Conservation (phyloP, 2,797 vertebrate species). For the Sparidentex hasta region DNA sequence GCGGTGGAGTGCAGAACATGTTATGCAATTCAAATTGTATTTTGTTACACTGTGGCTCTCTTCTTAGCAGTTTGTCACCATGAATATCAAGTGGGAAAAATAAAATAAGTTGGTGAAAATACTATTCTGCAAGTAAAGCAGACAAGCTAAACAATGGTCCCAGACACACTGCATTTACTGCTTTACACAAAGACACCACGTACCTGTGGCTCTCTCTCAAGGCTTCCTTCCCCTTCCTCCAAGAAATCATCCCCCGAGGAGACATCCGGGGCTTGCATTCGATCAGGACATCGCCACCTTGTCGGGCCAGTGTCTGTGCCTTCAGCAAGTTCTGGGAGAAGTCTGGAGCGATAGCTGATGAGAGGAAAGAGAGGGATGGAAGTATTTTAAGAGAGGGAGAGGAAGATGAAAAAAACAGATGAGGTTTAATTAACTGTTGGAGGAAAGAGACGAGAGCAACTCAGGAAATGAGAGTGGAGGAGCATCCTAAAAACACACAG, state of each 20-base stretch:
- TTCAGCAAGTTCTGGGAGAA: conserved; percentile 94
- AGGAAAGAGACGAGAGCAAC: conserved; percentile 18
- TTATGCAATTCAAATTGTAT: conserved; percentile 70
- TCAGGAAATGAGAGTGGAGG: conserved; percentile 29
- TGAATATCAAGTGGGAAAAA: conserved; percentile 69
- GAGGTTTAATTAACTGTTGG: conserved; percentile 36
- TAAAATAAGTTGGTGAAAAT: conserved; percentile 63
- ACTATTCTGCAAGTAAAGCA: conserved; percentile 36
- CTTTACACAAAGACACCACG: conserved; percentile 41
- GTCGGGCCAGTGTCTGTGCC: conserved; percentile 91
- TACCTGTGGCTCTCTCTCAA: conserved; percentile 95
- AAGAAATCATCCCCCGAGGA: conserved; percentile 93
- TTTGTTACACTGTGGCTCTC: conserved; percentile 63
- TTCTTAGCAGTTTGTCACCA: conserved; percentile 67
- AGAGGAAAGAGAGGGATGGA: conserved; percentile 30
- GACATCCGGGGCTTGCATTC: conserved; percentile 97
- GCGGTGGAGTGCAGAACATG: conserved; percentile 49
- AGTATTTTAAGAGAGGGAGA: conserved; percentile 24
- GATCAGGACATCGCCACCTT: conserved; percentile 93
- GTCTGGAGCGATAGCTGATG: conserved; percentile 92
- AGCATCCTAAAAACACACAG: conserved; percentile 56
- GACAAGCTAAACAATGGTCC: conserved; percentile 46
- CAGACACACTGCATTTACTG: conserved; percentile 12
- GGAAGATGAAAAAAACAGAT: conserved; percentile 2
- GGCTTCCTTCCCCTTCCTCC: conserved; percentile 94